Percentiles rank a stretch among this genome's conserved stretches.
phyloP scores from a whole-genome alignment of 53 echinoderm and acorn worm genomes.

The Zoroaster sp. region DNA sequence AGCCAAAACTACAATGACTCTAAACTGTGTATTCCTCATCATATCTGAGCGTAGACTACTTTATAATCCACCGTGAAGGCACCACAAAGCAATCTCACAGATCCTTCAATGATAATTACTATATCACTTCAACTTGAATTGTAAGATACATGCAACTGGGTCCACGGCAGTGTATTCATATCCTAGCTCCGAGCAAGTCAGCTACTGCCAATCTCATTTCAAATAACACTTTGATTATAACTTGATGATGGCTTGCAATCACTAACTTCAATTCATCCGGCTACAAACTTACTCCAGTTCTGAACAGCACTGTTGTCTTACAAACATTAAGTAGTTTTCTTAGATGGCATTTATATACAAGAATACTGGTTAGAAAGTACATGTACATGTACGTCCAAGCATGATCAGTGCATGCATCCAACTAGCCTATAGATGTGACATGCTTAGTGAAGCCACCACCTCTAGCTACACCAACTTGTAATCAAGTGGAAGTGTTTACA shows the following conservation, averaged over 20 bases:
- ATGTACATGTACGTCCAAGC: not conserved
- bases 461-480: constrained; percentile 57
- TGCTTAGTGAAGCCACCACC: constrained; percentile 15
- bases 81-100: constrained; percentile 11
- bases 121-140: constrained; percentile 18
- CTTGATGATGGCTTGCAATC: constrained; percentile 31
- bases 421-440: constrained; percentile 13
- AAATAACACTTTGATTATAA: constrained; percentile 3
- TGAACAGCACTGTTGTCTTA: no score
- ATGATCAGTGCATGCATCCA: not conserved
- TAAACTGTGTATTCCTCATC: constrained; percentile 4
- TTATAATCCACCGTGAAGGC: constrained; percentile 25
- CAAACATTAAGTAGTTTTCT: no score
- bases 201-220: constrained; percentile 22
- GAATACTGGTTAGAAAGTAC: not conserved
- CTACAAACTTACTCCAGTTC: constrained; percentile 7
- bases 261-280: not conserved
- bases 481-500: constrained; percentile 50
- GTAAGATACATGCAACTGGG: constrained; percentile 23
- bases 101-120: constrained; percentile 1
- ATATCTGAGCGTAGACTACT: not conserved
- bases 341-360: not conserved
- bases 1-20: not conserved
- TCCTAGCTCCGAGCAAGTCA: constrained; percentile 42
- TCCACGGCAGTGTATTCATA: constrained; percentile 22